Percentiles rank a stretch among this genome's conserved stretches.
Conservation (phyloP, 2,797 vertebrate genomes). For the Zalophus californianus region DNA sequence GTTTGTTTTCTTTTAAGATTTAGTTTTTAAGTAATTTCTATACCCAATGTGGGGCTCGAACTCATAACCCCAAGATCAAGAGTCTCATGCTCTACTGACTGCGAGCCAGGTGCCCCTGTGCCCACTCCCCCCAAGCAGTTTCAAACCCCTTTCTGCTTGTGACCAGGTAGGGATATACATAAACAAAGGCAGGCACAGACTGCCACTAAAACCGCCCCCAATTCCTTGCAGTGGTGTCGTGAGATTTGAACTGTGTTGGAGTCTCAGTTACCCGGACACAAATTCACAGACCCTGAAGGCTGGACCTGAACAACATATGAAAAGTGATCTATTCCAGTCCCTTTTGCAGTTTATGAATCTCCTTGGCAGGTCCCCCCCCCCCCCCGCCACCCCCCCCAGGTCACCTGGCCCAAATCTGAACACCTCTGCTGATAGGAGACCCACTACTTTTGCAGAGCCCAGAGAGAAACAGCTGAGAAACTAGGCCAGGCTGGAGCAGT, state of each 20-base stretch:
- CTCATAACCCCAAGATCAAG: background rate
- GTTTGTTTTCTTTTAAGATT: background rate
- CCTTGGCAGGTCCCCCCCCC: background rate
- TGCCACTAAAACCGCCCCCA: background rate
- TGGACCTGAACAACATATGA: background rate
- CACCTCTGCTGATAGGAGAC: background rate
- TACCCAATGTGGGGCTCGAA: background rate
- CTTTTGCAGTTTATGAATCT: background rate
- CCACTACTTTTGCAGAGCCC: background rate
- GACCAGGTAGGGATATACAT: background rate
- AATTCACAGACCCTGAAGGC: background rate
- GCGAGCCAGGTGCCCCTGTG: background rate
- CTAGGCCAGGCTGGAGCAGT: background rate
- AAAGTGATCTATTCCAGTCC: background rate
- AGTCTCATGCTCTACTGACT: background rate
- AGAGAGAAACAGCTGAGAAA: background rate
- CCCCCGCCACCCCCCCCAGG: fast-evolving
- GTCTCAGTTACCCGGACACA: background rate
- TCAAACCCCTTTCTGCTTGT: background rate
- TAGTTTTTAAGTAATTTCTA: background rate
- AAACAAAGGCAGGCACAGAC: background rate
- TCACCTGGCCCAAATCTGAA: background rate
- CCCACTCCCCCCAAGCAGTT: background rate
- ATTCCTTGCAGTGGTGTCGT: background rate
- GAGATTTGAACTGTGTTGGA: background rate